These are phyloP conservation scores for Cetoscarus ocellatus DNA, from an alignment of 2,797 vertebrate genomes.

Conservation along the genomic window DNA sequence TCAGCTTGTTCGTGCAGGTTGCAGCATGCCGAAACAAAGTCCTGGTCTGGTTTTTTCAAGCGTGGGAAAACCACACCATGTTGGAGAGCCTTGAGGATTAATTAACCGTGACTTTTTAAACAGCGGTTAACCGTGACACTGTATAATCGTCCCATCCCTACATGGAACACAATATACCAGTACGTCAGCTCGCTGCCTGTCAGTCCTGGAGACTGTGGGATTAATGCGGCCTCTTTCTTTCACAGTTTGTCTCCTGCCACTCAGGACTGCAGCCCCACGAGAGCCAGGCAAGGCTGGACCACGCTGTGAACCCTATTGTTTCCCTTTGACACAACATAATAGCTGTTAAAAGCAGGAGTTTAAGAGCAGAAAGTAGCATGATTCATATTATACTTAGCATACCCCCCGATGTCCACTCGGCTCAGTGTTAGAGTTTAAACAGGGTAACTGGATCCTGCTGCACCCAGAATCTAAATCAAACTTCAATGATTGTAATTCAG, in stretches of 20 bases:
- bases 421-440: conserved; percentile 45
- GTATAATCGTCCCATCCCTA: conserved; percentile 2
- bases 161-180: conserved; percentile 60
- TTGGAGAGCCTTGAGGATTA: too few species aligned
- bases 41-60: too few species aligned
- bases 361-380: conserved; percentile 33
- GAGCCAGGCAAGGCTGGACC: conserved; percentile 17
- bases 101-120: too few species aligned
- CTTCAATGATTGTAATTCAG: conserved; percentile 69
- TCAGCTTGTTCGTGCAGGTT: too few species aligned
- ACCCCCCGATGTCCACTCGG: conserved; percentile 32
- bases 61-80: too few species aligned
- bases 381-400: conserved; percentile 38
- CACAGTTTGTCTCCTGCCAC: conserved; percentile 23
- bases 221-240: conserved; percentile 60
- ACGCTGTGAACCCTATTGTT: conserved; percentile 46
- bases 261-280: conserved; percentile 1
- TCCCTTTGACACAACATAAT: conserved; percentile 46
- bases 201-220: conserved; percentile 37
- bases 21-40: too few species aligned
- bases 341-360: conserved; percentile 28
- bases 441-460: conserved; percentile 30
- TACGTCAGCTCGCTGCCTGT: conserved; percentile 38
- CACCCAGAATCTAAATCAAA: conserved; percentile 62
- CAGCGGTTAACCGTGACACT: too few species aligned